Base-by-base conservation (phyloP, 1,140 invertebrate genomes). In the Brachionus manjavacas region DNA sequence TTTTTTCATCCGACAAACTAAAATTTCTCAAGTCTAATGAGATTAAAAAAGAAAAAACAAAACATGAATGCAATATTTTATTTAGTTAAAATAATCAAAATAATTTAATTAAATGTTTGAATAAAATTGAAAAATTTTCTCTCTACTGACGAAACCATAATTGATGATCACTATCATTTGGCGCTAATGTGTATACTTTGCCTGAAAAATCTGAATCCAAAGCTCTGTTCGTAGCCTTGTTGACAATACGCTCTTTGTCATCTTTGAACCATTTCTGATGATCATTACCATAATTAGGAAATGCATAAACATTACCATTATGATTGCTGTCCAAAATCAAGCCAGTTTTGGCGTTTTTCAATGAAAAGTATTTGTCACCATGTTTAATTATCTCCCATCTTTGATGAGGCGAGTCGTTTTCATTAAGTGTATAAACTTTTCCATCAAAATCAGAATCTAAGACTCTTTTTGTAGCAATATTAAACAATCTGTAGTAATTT, bases 141-240 rank as follows among this genome's bases (percentile, higher is more conserved):
- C 4, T 68, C 64, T 68, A 68, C 0, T 20, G 20, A 25, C 9
- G 12, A 68, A 68, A 25, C 64, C 64, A 68, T 68, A 68, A 68
- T 68, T 68, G 64, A 68, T 68, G 25, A 68, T 68, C 64, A 28
- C 64, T 28, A 68, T 68, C 64, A 68, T 68, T 68, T 28, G 64
- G 64, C 28, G 23, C 9, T 11, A 68, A 12, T 68, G 64, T 35
- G n/a, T 68, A 68, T 11, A 35, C 64, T 12, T 68, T 35, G 11
- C 66, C 66, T 68, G 11, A 25, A 68, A 11, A 31, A 68, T 68
- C 31, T 31, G 66, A 68, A 68, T 68, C 66, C n/a, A 68, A 68
- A 9, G 52, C 52, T 60, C 52, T 60, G 16, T 60, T 60, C 1
- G 52, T 60, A 20, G 52, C 52, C 20, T 60, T 68, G 66, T 68